Evolutionary conservation across 2,797 vertebrate genomes (phyloP).

Genomic region (Nyctibius grandis): DNA sequence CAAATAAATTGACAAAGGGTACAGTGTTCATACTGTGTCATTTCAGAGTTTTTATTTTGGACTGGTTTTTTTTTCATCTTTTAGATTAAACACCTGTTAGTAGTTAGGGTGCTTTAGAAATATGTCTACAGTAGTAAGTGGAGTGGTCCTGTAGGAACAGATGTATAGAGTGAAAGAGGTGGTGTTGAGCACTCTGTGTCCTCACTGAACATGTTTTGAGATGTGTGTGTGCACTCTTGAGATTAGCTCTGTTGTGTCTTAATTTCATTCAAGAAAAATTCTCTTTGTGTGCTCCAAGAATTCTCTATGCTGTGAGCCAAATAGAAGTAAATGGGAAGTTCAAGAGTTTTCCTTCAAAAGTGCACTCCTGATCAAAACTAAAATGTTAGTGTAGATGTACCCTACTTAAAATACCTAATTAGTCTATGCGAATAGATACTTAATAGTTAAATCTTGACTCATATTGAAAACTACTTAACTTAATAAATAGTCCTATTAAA

Average conservation of each 20-base stretch:
- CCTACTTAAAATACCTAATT: background rate
- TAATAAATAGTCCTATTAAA: slow-evolving; percentile 23
- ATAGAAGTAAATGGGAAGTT: background rate
- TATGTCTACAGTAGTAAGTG: background rate
- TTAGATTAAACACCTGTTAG: background rate
- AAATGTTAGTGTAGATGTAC: background rate
- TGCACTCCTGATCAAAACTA: background rate
- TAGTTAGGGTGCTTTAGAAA: background rate
- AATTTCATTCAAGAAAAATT: background rate
- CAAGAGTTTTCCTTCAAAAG: background rate
- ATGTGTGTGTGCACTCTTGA: background rate
- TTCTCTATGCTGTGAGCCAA: background rate
- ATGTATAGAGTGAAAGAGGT: background rate
- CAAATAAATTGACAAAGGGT: background rate
- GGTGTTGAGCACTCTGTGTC: background rate
- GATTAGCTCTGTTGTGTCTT: background rate
- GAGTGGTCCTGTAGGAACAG: background rate
- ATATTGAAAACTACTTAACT: background rate
- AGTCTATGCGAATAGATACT: background rate
- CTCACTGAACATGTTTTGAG: background rate
- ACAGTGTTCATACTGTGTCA: background rate
- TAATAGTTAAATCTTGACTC: background rate
- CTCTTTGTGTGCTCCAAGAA: background rate
- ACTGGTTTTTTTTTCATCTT: background rate
- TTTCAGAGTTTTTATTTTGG: background rate